Evolutionary conservation across 2,797 vertebrate genomes (phyloP), one percentile per base, ranked within the genome.

Genomic region (Acrossocheilus wenchowensis): DNA sequence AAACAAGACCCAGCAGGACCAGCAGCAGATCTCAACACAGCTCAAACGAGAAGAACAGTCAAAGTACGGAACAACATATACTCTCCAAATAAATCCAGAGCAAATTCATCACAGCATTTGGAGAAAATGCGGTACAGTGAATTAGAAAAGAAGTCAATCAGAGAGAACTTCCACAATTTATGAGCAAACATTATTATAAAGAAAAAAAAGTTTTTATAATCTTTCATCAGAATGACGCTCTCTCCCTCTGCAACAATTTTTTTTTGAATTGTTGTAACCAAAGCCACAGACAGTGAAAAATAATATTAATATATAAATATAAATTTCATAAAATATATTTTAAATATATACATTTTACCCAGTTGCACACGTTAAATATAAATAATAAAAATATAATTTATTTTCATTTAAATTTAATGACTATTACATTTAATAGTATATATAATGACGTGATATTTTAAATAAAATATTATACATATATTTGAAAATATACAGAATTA

Each of bases 1-100:
- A 43, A 72, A 60, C n/a, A 52, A 83, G 14, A 83, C 6, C 21
- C 52, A 83, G 68, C 34, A 83, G 50, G 6, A 68, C 50, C 43
- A 72, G 64, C 36, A 78, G 50, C 75, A 30, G n/a, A 80, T 30
- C 39, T 80, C 14, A 64, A 79, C 54, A 62, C 48, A 52, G 17
- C 17, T 75, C 26, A 72, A 72, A 30, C 4, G 26, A 77, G n/a
- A 26, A 30, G 14, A 45, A 43, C 17, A 54, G 30, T 11, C 21
- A 74, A 34, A 50, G 26, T 21, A n/a, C 34, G 15, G 3, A n/a
- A 39, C 50, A 57, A 57, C 34, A 21, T 23, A 50, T 11, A 75
- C 2, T 23, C 17, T 77, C 10, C 73, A 39, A 78, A 23, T 57
- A 12, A 36, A 57, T 23, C 75, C 75, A 57, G 6, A n/a, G 19